A percentile compares a stretch with the other conserved stretches of the same genome.
These are phyloP conservation scores for Catocala nupta DNA, from an alignment of 2,888 invertebrate genomes.

Conservation along the genomic window DNA sequence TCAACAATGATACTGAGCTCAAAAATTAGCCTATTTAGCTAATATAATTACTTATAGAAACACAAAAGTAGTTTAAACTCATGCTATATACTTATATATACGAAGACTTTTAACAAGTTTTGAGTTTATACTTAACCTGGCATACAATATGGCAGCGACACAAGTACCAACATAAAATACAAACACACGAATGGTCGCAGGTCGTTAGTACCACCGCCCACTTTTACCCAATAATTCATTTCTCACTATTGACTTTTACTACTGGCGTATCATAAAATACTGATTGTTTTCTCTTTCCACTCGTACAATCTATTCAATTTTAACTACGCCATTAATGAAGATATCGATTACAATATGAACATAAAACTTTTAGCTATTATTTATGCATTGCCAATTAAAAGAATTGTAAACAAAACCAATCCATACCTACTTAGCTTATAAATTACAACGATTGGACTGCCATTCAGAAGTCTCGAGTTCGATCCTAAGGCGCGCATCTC, in stretches of 20 bases:
- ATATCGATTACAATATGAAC: not conserved
- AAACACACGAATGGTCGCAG: constrained; percentile 1
- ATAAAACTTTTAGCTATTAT: no score
- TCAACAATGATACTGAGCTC: no score
- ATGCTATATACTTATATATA: no score
- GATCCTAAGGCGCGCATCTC: no score
- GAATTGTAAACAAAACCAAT: not conserved
- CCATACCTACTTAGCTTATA: no score
- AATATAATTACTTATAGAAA: no score
- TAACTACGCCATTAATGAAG: not conserved
- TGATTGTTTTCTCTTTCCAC: constrained; percentile 13
- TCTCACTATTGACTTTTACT: constrained; percentile 17
- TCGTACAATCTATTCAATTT: not conserved
- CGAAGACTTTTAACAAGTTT: no score
- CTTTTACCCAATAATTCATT: constrained; percentile 15
- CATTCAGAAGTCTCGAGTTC: no score
- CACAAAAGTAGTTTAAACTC: no score
- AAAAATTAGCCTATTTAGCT: no score
- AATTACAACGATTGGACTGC: no score
- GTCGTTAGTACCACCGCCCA: constrained; percentile 13
- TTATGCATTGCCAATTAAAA: not conserved
- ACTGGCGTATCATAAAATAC: constrained; percentile 11
- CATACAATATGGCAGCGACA: not conserved
- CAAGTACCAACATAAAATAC: not conserved
- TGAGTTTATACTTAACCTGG: no score